Percentiles rank a stretch among this genome's conserved stretches.
Conservation (phyloP, 2,888 invertebrate genomes). For the Alloplasta piceator region DNA sequence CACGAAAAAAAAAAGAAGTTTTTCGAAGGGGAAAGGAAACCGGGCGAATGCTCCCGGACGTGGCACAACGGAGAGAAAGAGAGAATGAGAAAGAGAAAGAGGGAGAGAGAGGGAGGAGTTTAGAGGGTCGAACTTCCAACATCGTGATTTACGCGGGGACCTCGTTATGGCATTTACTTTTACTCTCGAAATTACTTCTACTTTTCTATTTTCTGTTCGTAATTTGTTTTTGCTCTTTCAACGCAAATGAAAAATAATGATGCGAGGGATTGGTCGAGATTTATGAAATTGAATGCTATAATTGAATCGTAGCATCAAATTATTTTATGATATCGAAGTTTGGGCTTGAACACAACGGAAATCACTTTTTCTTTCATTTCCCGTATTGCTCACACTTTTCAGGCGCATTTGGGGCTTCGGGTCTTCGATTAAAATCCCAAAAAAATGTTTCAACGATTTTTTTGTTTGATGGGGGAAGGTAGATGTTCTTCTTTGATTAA, state of each 20-base stretch:
- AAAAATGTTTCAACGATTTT: too few relatives aligned
- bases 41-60: slow-evolving; percentile 36
- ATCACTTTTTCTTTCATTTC: too few relatives aligned
- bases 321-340: too few relatives aligned
- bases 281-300: too few relatives aligned
- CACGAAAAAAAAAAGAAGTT: slow-evolving; percentile 27
- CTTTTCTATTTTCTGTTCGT: neutral
- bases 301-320: too few relatives aligned
- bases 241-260: neutral
- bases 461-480: too few relatives aligned
- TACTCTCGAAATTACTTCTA: slow-evolving; percentile 47
- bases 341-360: too few relatives aligned
- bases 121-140: slow-evolving; percentile 22
- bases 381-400: too few relatives aligned
- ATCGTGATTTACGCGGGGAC: slow-evolving; percentile 58
- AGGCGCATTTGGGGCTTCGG: too few relatives aligned
- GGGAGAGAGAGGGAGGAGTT: slow-evolving; percentile 4
- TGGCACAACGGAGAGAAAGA: slow-evolving; percentile 21
- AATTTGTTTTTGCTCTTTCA: neutral
- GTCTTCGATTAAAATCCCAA: too few relatives aligned
- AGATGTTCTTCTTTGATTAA: too few relatives aligned
- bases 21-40: slow-evolving; percentile 54
- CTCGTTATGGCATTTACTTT: slow-evolving; percentile 63
- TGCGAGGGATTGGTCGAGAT: too few relatives aligned
- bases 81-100: slow-evolving; percentile 7